A percentile compares a stretch with the other conserved stretches of the same genome.
Evolutionary conservation across 2,888 invertebrate genomes (phyloP).

Genomic region (Diadegma fenestrale): DNA sequence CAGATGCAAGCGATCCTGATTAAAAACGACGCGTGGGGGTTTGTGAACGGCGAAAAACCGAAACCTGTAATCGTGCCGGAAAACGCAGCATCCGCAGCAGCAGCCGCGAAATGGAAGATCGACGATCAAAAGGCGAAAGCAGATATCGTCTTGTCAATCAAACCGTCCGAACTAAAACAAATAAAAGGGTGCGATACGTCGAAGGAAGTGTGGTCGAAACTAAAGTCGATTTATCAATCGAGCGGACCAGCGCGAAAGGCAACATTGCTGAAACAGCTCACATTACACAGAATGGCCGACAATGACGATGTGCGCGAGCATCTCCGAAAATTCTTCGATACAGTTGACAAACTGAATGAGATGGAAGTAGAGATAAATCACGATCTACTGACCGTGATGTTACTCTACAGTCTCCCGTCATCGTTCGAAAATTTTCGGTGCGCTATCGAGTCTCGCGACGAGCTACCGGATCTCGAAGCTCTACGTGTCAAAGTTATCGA

Average conservation of each 20-base stretch:
- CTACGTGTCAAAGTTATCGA: conserved; percentile 22
- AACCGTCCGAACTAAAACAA: conserved; percentile 55
- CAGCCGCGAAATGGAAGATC: background rate
- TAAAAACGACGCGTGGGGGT: conserved; percentile 28
- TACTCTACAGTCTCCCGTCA: conserved; percentile 55
- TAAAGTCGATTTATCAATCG: conserved; percentile 79
- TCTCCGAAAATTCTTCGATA: conserved; percentile 78
- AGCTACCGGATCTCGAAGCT: background rate
- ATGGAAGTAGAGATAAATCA: conserved; percentile 76
- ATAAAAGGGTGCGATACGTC: conserved; percentile 62
- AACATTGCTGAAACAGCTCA: conserved; percentile 79
- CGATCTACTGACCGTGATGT: conserved; percentile 77
- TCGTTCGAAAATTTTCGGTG: conserved; percentile 13
- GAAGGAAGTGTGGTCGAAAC: conserved; percentile 79
- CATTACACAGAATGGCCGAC: conserved; percentile 77
- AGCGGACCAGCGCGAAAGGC: conserved; percentile 82
- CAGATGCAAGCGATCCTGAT: conserved; percentile 53
- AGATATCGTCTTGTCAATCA: conserved; percentile 27
- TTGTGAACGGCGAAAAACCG: background rate
- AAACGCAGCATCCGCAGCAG: background rate
- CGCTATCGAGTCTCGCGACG: conserved; percentile 17
- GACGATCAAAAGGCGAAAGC: conserved; percentile 27
- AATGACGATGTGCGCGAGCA: conserved; percentile 77
- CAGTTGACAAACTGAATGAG: conserved; percentile 77
- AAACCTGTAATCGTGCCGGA: background rate